Conservation (phyloP, 2,888 invertebrate species). For the Leptopilina drosophilae region DNA sequence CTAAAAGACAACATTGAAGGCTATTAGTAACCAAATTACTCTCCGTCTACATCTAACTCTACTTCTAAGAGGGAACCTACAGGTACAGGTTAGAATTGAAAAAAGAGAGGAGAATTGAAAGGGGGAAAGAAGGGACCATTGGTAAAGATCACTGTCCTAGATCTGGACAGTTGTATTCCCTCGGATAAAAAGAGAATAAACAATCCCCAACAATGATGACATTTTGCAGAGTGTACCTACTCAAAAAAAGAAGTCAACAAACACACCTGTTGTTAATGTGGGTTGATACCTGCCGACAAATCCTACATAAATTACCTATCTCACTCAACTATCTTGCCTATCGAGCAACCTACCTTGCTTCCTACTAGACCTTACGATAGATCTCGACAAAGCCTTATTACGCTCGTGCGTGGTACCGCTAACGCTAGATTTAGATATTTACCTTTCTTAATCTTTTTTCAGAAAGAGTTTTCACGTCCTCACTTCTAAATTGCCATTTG, state of each 20-base stretch:
- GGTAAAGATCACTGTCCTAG: too few relatives aligned
- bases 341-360: slow-evolving; percentile 17
- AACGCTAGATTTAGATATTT: slow-evolving; percentile 26
- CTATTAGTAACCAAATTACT: too few relatives aligned
- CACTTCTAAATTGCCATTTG: not conserved
- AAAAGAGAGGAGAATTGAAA: too few relatives aligned
- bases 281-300: slow-evolving; percentile 18
- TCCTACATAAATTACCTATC: slow-evolving; percentile 26
- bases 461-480: slow-evolving; percentile 17
- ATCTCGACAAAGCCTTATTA: slow-evolving; percentile 21
- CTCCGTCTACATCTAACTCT: too few relatives aligned
- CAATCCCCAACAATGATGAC: not conserved
- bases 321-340: slow-evolving; percentile 10
- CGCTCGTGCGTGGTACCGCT: slow-evolving; percentile 26
- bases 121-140: too few relatives aligned
- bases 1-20: too few relatives aligned
- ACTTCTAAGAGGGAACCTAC: too few relatives aligned
- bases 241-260: not conserved
- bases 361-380: slow-evolving; percentile 20
- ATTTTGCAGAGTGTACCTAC: not conserved
- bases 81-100: too few relatives aligned
- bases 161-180: too few relatives aligned
- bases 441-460: slow-evolving; percentile 16
- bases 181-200: too few relatives aligned
- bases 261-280: slow-evolving; percentile 13